Conservation (phyloP, 2,888 invertebrate species). For the Eretmocerus hayati region DNA sequence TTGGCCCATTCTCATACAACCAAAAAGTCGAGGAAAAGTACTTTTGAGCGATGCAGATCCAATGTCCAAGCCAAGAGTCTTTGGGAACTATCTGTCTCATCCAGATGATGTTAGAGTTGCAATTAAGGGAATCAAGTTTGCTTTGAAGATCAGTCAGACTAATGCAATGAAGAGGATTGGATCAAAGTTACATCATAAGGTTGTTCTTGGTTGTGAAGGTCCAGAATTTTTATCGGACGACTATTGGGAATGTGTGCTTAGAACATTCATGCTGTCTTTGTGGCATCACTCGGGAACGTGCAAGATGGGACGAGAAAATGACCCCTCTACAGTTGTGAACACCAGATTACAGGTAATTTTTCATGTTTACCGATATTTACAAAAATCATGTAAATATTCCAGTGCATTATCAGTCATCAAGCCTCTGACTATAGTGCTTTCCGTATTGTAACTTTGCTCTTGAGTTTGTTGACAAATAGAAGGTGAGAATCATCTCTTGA, state of each 20-base stretch:
- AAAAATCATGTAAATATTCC: too few species aligned
- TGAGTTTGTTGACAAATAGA: too few species aligned
- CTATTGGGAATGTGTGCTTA: constrained; percentile 58
- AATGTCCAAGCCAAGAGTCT: constrained; percentile 59
- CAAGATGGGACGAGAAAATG: constrained; percentile 58
- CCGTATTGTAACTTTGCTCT: too few species aligned
- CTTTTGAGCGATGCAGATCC: constrained; percentile 59
- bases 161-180: constrained; percentile 56
- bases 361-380: background rate
- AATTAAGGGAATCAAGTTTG: constrained; percentile 55
- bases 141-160: constrained; percentile 52
- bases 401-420: too few species aligned
- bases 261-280: constrained; percentile 61
- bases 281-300: constrained; percentile 61
- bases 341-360: constrained; percentile 50
- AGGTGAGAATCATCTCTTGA: too few species aligned
- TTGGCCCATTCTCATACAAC: constrained; percentile 52
- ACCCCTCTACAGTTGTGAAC: constrained; percentile 59
- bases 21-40: too few species aligned
- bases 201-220: constrained; percentile 54
- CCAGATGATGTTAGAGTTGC: constrained; percentile 59
- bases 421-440: too few species aligned
- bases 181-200: constrained; percentile 50
- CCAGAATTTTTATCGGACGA: constrained; percentile 52
- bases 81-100: constrained; percentile 62